phyloP scores from a whole-genome alignment of 2,113 vertebrate genomes.

The Tinamus guttatus region DNA sequence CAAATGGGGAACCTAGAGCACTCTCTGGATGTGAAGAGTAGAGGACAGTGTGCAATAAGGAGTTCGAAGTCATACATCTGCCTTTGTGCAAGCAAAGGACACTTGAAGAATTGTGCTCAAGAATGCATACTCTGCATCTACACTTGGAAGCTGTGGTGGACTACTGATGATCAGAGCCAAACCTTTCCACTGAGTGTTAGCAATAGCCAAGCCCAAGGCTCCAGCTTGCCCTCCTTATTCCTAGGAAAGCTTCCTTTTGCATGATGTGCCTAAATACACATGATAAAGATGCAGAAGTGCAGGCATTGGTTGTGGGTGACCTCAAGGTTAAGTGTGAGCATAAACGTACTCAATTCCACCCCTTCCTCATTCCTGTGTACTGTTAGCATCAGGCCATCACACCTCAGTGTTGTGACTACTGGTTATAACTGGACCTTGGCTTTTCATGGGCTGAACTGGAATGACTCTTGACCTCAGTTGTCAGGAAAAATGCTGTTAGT shows the following conservation, averaged over 20 bases:
- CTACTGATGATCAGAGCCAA: background rate
- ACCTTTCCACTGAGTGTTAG: background rate
- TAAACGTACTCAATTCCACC: background rate
- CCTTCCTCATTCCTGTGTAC: background rate
- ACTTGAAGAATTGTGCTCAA: background rate
- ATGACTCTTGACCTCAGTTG: background rate
- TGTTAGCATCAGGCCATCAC: background rate
- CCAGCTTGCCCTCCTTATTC: background rate
- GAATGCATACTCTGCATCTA: background rate
- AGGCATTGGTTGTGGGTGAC: background rate
- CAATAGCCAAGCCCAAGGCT: background rate
- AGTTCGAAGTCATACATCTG: background rate
- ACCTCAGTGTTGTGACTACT: background rate
- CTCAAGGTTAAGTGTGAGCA: background rate
- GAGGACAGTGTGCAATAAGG: background rate
- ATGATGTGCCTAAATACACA: background rate
- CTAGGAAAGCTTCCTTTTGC: background rate
- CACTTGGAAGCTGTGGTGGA: accelerated
- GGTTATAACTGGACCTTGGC: background rate
- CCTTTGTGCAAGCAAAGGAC: background rate
- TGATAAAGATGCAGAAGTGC: background rate
- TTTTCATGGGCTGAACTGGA: background rate
- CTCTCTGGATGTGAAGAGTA: background rate
- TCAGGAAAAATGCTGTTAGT: background rate
- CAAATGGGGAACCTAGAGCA: background rate